Percentiles rank a stretch among this genome's conserved stretches.
Conservation (phyloP, 2,113 vertebrate genomes). For the Platycercus adscitus region DNA sequence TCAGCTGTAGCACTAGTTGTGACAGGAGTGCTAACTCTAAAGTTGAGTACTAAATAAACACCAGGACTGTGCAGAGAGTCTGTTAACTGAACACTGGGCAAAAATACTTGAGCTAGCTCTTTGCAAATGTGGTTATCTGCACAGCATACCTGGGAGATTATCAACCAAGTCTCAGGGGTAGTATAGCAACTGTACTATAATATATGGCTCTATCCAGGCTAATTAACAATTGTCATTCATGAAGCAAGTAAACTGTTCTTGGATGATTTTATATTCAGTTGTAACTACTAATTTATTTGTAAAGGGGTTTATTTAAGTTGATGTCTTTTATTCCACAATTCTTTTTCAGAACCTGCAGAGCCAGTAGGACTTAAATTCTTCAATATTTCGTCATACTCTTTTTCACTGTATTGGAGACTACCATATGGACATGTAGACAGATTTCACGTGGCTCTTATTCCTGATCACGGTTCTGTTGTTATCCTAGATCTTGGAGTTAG, state of each 20-base stretch:
- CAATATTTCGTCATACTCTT: constrained; percentile 74
- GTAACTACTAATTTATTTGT: neutral
- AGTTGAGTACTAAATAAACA: neutral
- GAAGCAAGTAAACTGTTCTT: neutral
- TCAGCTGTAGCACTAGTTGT: neutral
- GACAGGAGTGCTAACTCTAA: neutral
- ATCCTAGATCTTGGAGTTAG: constrained; percentile 77
- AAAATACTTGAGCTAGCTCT: neutral
- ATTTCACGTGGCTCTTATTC: constrained; percentile 80
- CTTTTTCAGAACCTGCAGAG: constrained; percentile 76
- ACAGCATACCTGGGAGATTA: neutral
- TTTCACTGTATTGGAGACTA: constrained; percentile 81
- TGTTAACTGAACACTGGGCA: neutral
- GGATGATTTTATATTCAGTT: neutral
- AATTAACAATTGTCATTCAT: neutral
- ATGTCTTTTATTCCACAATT: neutral
- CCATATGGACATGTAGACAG: constrained; percentile 71
- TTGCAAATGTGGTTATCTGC: accelerated
- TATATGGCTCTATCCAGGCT: neutral
- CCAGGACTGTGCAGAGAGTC: neutral
- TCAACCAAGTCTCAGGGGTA: neutral
- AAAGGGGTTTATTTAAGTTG: neutral
- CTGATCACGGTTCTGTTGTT: constrained; percentile 78
- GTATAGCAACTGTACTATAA: neutral
- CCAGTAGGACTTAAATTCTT: constrained; percentile 70